Evolutionary conservation across 2,797 vertebrate species (phyloP), one percentile per base, ranked within the genome.

Genomic region (Poecile montanus): DNA sequence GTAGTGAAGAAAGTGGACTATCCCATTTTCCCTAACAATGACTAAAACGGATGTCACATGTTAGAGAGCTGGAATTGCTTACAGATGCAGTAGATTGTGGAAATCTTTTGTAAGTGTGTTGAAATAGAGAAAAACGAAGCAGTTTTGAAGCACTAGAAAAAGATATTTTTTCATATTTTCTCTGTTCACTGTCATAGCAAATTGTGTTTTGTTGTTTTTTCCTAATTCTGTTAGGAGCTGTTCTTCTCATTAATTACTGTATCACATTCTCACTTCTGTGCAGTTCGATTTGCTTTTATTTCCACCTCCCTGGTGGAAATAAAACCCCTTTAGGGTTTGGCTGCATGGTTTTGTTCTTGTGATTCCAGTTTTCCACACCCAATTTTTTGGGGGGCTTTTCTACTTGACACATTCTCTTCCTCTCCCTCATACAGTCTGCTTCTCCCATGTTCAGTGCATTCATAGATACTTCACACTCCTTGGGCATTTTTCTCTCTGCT

Each of bases 1-100:
- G 26, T 58, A 80, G 62, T 70, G 73, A 74, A 78, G 54, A 70
- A 88, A 82, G 18, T 74, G 40, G 38, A 54, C 47, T 88, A 85
- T 88, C 40, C 81, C 67, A 47, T 80, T 91, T 92, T 62, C 54
- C 54, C 44, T 91, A 79, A 85, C 36, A 82, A 60, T 65, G 56
- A 68, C 62, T 62, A 16, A 82, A 93, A 87, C 29, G 44, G 65
- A 62, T 90, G 67, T 83, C 65, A 34, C 40, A 17, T 84, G 62
- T 68, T 58, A 45, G 47, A 83, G 70, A 81, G 40, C 74, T 91
- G 60, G 65, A 94, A 86, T 86, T 87, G 79, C 42, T 90, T 89
- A 63, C 62, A 85, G 73, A 62, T 96, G 62, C 57, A 87, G 23
- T 50, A 62, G 76, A 42, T 32, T 57, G 51, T 74, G 75, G 84